Evolutionary conservation across 2,797 vertebrate species (phyloP).

Genomic region (Gallinago stenura): DNA sequence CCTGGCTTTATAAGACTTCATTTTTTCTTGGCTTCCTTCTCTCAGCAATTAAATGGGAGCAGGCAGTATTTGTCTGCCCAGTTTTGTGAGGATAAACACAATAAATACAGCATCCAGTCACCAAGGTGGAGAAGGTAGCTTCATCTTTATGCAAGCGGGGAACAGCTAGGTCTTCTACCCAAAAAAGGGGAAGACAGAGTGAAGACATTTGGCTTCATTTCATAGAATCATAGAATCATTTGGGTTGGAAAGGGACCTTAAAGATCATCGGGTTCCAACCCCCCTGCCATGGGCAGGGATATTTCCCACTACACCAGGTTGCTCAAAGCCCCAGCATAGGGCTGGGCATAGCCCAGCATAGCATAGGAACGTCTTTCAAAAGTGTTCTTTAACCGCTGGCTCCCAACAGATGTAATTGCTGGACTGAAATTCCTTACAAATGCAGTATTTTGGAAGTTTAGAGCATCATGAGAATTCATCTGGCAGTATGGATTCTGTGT

Average conservation of each 20-base stretch:
- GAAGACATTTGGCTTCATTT: neutral
- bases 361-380: neutral
- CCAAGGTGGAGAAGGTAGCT: neutral
- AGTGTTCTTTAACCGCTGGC: neutral
- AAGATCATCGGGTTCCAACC: no score
- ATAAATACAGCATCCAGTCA: neutral
- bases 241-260: no score
- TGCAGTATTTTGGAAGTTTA: neutral
- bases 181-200: neutral
- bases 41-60: neutral
- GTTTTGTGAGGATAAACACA: neutral
- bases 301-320: no score
- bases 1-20: neutral
- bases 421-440: neutral
- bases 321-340: no score
- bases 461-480: neutral
- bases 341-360: neutral
- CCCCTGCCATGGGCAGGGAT: no score
- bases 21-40: neutral
- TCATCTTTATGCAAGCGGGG: neutral
- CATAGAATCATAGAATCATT: no score
- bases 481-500: neutral
- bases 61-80: neutral
- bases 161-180: neutral
- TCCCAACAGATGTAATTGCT: neutral